Conservation (phyloP, 1,140 invertebrate genomes). For the Mya arenaria region DNA sequence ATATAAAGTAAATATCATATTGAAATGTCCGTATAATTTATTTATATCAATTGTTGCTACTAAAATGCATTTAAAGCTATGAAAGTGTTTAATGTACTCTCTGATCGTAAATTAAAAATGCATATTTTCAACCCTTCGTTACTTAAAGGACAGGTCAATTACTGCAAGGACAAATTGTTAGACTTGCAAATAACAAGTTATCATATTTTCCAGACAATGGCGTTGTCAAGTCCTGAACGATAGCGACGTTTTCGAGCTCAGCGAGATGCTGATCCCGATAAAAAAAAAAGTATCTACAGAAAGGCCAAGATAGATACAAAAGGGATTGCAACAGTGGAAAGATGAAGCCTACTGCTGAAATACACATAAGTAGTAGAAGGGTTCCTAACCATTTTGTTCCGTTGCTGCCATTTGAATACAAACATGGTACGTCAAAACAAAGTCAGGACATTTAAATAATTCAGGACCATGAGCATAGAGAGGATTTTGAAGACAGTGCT, state of each 20-base stretch:
- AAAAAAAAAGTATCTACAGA: conserved; percentile 4
- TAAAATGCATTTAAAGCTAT: neutral
- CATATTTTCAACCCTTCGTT: neutral
- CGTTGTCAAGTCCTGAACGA: neutral
- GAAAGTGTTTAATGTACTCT: neutral
- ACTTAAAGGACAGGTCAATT: neutral
- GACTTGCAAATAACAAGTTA: neutral
- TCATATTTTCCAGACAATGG: conserved; percentile 1
- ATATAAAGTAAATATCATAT: too few relatives aligned
- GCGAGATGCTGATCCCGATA: conserved; percentile 29
- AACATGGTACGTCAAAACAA: neutral
- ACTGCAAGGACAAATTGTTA: neutral
- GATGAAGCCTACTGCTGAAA: conserved; percentile 6
- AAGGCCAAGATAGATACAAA: conserved; percentile 22
- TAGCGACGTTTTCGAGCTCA: conserved; percentile 4
- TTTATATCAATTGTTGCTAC: neutral
- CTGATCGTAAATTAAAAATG: neutral
- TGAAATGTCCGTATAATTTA: too few relatives aligned
- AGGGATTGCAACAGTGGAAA: conserved; percentile 12
- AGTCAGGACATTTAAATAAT: neutral
- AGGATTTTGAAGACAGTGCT: too few relatives aligned
- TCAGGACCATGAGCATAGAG: too few relatives aligned
- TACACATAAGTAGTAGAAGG: neutral
- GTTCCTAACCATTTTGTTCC: conserved; percentile 1
- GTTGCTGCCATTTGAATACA: neutral